Evolutionary conservation across 2,797 vertebrate species (phyloP), one percentile per base, ranked within the genome.

Genomic region (Pagetopsis macropterus): DNA sequence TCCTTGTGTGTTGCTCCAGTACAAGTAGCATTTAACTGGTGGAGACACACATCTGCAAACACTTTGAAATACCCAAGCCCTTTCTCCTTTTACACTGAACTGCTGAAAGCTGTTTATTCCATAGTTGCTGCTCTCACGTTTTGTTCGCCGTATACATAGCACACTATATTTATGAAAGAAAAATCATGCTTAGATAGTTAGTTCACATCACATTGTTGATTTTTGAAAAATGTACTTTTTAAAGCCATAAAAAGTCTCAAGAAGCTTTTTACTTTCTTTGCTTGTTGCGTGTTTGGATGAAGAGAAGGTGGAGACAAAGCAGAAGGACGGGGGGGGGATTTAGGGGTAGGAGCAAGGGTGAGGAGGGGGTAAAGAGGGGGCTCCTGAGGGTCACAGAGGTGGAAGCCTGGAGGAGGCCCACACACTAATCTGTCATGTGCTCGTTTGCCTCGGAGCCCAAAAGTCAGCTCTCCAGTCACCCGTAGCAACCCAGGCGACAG

Each of bases 1-100:
- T 92, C 93, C 91, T 57, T 1, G 81, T 93, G 84, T 94, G 95
- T 94, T 95, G 94, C 94, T 94, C 81, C 76, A 83, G 77, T 76
- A 84, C 80, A 79, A 87, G 78, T 84, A 69, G 86, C 84, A 76
- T 91, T 85, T 88, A 89, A 89, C 89, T 90, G 85, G 88, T 89
- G 89, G 91, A 93, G 94, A 88, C 82, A 61, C 95, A 97, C 95
- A 97, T 96, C 96, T 97, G 96, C 95, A 94, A 96, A 95, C 94
- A 95, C 92, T 97, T 96, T 96, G 91, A 94, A 87, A 94, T 49
- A 80, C 75, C 70, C 70, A 40, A 68, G 68, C 67, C 58, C 54
- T 78, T 85, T 82, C 84, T 84, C 62, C 66, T 84, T 86, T 72
- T 76, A 84, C 59, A 54, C 43, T 63, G 1, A 66, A 64, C 68